phyloP scores from a whole-genome alignment of 2,888 invertebrate species.

The Andrena chrysosceles region DNA sequence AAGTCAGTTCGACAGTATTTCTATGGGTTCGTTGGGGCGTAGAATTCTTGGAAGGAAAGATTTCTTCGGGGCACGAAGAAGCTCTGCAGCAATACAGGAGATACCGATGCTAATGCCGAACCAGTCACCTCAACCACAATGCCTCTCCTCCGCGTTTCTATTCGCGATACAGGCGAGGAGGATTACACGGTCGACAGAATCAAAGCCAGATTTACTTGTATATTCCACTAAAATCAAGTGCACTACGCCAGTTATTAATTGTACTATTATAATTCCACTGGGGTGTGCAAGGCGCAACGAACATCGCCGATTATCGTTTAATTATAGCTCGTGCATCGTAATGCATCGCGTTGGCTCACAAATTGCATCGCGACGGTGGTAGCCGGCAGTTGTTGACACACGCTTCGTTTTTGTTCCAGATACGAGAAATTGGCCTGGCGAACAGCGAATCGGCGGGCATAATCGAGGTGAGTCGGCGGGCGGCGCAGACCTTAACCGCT shows the following conservation, averaged over 20 bases:
- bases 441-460: conserved; percentile 37
- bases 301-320: conserved; percentile 1
- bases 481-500: conserved; percentile 33
- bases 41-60: not conserved
- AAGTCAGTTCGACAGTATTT: not conserved
- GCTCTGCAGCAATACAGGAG: not conserved
- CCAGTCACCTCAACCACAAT: not conserved
- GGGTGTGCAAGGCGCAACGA: not conserved
- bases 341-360: too few relatives aligned
- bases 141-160: not conserved
- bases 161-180: too few relatives aligned
- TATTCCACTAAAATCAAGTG: too few relatives aligned
- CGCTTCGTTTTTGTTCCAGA: conserved; percentile 56
- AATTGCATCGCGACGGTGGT: not conserved
- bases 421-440: conserved; percentile 32
- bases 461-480: conserved; percentile 61
- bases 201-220: too few relatives aligned
- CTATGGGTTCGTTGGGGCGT: not conserved
- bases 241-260: too few relatives aligned
- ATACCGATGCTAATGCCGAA: not conserved
- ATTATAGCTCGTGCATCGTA: conserved; percentile 8
- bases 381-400: conserved; percentile 38
- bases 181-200: too few relatives aligned
- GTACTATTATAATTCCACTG: too few relatives aligned
- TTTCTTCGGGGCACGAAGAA: not conserved